A percentile compares a stretch with the other conserved stretches of the same genome.
These are phyloP conservation scores for Drosophila novamexicana DNA, from an alignment of 1,140 invertebrate genomes.

Conservation along the genomic window DNA sequence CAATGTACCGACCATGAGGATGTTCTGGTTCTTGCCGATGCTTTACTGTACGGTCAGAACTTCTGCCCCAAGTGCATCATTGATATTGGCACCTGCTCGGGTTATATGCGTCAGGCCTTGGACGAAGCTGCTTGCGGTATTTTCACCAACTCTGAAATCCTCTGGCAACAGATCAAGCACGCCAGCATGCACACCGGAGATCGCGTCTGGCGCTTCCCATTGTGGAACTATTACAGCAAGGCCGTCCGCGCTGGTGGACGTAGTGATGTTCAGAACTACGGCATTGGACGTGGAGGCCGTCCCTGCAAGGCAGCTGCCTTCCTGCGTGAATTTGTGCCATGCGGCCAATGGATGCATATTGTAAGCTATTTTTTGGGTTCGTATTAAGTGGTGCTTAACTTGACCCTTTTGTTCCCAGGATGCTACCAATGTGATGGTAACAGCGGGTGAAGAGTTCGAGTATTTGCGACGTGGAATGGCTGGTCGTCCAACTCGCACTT, in stretches of 20 bases:
- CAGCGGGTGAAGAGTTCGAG: conserved; percentile 85
- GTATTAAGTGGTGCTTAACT: too few relatives aligned
- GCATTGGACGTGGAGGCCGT: conserved; percentile 88
- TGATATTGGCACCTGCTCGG: conserved; percentile 93
- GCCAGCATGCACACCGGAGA: conserved; percentile 92
- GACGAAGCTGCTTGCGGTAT: conserved; percentile 92
- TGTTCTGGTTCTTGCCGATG: conserved; percentile 94
- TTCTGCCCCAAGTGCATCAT: conserved; percentile 88
- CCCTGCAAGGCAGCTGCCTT: conserved; percentile 96
- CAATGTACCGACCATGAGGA: conserved; percentile 97
- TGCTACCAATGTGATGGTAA: conserved; percentile 79
- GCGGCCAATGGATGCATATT: conserved; percentile 92
- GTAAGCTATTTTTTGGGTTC: conserved; percentile 88
- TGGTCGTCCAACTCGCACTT: conserved; percentile 92
- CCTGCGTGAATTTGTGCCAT: conserved; percentile 92
- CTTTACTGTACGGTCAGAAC: conserved; percentile 90
- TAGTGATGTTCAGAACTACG: conserved; percentile 93
- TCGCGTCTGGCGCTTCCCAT: conserved; percentile 94
- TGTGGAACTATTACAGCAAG: conserved; percentile 92
- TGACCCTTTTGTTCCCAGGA: conserved; percentile 40
- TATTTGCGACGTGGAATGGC: conserved; percentile 87
- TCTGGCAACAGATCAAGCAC: conserved; percentile 88
- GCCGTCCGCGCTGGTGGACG: conserved; percentile 88
- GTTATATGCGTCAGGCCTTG: conserved; percentile 89
- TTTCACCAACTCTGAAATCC: conserved; percentile 89